Conservation (phyloP, 2,888 invertebrate species). For the Diploptera punctata region DNA sequence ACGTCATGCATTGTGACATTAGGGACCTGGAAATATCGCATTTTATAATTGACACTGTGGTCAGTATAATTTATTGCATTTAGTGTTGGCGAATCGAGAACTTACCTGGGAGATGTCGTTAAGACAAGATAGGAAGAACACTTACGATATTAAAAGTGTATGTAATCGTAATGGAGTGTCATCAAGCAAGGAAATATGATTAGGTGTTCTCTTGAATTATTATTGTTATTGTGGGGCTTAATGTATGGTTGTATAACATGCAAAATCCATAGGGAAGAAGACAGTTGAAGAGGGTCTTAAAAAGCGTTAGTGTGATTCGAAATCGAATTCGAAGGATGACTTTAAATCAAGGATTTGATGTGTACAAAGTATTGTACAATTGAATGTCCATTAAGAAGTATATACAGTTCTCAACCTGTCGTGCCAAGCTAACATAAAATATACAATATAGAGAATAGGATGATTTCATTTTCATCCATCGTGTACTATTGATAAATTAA, state of each 20-base stretch:
- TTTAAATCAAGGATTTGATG: too few relatives aligned
- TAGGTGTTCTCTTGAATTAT: not conserved
- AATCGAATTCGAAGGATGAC: too few relatives aligned
- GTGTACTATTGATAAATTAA: too few relatives aligned
- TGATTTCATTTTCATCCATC: too few relatives aligned
- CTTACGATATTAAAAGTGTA: slow-evolving; percentile 14
- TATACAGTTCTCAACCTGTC: too few relatives aligned
- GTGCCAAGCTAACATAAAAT: too few relatives aligned
- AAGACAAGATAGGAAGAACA: not conserved
- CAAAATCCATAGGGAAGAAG: not conserved
- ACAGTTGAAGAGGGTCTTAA: too few relatives aligned
- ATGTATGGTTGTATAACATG: not conserved
- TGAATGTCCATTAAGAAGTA: too few relatives aligned
- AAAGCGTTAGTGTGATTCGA: too few relatives aligned
- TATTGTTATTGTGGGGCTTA: not conserved
- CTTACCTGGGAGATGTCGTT: not conserved
- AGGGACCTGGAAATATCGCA: not conserved
- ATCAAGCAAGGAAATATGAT: not conserved
- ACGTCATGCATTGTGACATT: not conserved
- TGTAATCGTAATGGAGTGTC: not conserved
- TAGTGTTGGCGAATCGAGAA: not conserved
- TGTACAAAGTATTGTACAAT: too few relatives aligned
- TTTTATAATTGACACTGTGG: not conserved
- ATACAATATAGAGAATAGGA: too few relatives aligned
- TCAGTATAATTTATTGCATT: not conserved